A percentile compares a stretch with the other conserved stretches of the same genome.
phyloP scores from a whole-genome alignment of 2,797 vertebrate genomes.

The Amblyopsis hoosieri region DNA sequence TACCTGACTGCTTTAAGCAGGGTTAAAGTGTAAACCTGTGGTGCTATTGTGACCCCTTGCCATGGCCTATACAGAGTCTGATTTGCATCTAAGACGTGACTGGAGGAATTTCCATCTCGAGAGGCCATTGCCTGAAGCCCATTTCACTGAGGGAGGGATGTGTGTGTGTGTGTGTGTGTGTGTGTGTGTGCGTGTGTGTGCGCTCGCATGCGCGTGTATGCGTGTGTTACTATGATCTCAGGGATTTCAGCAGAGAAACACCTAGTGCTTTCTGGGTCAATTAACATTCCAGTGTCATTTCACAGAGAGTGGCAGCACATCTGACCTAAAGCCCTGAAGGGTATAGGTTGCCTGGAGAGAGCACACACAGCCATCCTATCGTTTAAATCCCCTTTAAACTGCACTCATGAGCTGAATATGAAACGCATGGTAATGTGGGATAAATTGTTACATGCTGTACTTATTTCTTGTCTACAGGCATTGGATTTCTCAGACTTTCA shows the following conservation, averaged over 20 bases:
- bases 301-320: conserved; percentile 25
- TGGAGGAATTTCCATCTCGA: conserved; percentile 47
- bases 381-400: conserved; percentile 28
- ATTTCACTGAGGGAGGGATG: background rate
- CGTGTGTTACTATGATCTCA: background rate
- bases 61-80: conserved; percentile 21
- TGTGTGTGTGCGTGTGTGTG: conserved; percentile 4
- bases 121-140: conserved; percentile 27
- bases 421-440: conserved; percentile 43
- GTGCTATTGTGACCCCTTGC: conserved; percentile 32
- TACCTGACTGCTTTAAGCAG: conserved; percentile 51
- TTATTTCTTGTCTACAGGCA: conserved; percentile 6
- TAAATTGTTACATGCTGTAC: too few species aligned
- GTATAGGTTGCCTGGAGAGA: background rate
- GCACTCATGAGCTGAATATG: conserved; percentile 41
- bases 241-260: conserved; percentile 38
- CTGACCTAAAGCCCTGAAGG: conserved; percentile 26
- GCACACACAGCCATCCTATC: conserved; percentile 16
- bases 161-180: conserved; percentile 7
- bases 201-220: background rate
- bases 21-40: conserved; percentile 61
- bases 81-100: conserved; percentile 55
- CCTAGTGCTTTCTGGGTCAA: conserved; percentile 49
- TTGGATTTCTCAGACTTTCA: conserved; percentile 35
- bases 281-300: conserved; percentile 62